These are phyloP conservation scores for Drosophila phalerata DNA, from an alignment of 2,888 invertebrate genomes.

Conservation along the genomic window DNA sequence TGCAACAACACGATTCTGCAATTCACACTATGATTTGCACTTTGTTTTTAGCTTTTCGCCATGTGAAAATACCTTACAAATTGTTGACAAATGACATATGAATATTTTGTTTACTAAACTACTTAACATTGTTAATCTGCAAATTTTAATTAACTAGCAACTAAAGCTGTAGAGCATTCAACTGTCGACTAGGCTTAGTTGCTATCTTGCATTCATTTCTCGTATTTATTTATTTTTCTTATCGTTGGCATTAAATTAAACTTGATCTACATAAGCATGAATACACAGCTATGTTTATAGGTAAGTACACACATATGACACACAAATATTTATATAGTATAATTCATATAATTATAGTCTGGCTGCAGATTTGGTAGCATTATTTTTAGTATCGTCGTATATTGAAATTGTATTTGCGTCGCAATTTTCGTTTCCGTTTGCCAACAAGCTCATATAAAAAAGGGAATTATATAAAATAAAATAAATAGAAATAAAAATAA, in stretches of 20 bases:
- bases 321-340: slow-evolving; percentile 69
- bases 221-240: slow-evolving; percentile 55
- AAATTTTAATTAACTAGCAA: background rate
- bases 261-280: slow-evolving; percentile 58
- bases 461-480: slow-evolving; percentile 38
- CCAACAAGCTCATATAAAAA: slow-evolving; percentile 36
- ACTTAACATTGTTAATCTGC: background rate
- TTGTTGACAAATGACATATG: background rate
- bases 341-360: slow-evolving; percentile 66
- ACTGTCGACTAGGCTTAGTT: background rate
- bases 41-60: slow-evolving; percentile 12
- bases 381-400: slow-evolving; percentile 60
- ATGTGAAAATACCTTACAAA: background rate
- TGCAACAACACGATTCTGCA: slow-evolving; percentile 58
- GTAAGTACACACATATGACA: slow-evolving; percentile 11
- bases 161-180: slow-evolving; percentile 13
- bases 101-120: background rate
- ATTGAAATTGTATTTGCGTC: slow-evolving; percentile 44
- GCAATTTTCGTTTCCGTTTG: slow-evolving; percentile 68
- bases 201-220: slow-evolving; percentile 18
- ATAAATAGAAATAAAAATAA: slow-evolving; percentile 11
- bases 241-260: slow-evolving; percentile 61
- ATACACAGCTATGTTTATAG: slow-evolving; percentile 3
- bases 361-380: slow-evolving; percentile 43
- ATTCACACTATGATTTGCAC: slow-evolving; percentile 51